A percentile compares a stretch with the other conserved stretches of the same genome.
These are phyloP conservation scores for Anguilla pacifica DNA, from an alignment of 2,797 vertebrate species.

Conservation along the genomic window DNA sequence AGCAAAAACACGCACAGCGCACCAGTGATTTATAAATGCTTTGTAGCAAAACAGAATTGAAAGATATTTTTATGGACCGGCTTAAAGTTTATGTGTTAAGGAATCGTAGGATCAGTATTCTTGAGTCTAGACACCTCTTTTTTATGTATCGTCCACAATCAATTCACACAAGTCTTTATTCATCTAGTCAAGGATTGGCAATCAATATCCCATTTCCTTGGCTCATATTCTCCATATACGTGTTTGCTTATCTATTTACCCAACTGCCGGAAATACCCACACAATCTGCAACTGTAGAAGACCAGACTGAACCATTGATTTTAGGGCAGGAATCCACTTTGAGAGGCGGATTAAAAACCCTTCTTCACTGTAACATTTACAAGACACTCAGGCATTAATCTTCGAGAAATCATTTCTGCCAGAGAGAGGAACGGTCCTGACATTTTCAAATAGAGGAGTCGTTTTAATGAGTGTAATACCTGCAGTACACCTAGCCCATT, in stretches of 20 bases:
- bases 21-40: neutral
- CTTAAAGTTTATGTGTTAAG: neutral
- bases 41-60: neutral
- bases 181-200: conserved; percentile 13
- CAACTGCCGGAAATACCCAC: neutral
- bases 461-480: conserved; percentile 18
- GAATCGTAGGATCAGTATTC: neutral
- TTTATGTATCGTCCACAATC: neutral
- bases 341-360: neutral
- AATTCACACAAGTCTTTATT: neutral
- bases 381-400: neutral
- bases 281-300: neutral
- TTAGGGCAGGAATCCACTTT: conserved; percentile 1
- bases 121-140: neutral
- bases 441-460: conserved; percentile 20
- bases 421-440: neutral
- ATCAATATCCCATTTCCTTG: conserved; percentile 22
- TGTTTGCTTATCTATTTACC: neutral
- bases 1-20: neutral
- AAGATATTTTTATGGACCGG: neutral
- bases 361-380: conserved; percentile 1
- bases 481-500: neutral
- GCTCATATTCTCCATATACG: neutral
- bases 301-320: neutral
- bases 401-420: neutral